These are phyloP conservation scores for Hycleus cichorii DNA, from an alignment of 1,140 invertebrate species.

Conservation along the genomic window DNA sequence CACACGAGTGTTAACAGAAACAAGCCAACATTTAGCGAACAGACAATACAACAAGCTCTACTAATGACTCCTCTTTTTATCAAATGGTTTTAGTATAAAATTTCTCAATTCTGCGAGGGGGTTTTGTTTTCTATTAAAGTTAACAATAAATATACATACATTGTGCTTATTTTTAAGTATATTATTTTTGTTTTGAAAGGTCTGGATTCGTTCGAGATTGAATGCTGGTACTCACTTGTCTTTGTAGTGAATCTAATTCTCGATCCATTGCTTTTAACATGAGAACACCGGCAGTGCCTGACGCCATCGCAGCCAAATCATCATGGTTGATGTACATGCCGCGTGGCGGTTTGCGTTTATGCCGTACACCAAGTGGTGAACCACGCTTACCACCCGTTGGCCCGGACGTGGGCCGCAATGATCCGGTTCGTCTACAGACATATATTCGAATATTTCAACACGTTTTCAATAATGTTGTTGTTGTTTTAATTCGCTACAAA, in stretches of 20 bases:
- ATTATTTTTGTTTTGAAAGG: no score
- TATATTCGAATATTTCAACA: background rate
- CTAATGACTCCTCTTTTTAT: no score
- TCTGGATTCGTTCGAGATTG: constrained; percentile 1
- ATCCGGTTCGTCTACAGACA: constrained; percentile 60
- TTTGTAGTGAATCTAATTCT: constrained; percentile 87
- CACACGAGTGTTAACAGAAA: no score
- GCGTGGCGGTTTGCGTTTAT: constrained; percentile 86
- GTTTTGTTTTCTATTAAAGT: background rate
- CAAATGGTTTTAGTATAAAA: no score
- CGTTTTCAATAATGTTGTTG: no score
- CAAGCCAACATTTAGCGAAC: no score
- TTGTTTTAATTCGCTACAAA: no score
- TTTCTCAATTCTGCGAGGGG: no score
- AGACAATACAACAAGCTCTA: no score
- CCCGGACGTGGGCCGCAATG: constrained; percentile 63
- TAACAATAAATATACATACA: no score
- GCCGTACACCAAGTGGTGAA: constrained; percentile 57
- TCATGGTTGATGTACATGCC: constrained; percentile 97
- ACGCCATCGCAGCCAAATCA: constrained; percentile 83
- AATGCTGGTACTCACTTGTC: constrained; percentile 68
- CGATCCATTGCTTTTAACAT: constrained; percentile 86
- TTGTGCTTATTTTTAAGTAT: no score
- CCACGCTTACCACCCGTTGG: constrained; percentile 45
- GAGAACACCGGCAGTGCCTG: constrained; percentile 52